phyloP scores from a whole-genome alignment of 1,140 invertebrate genomes.

The Lepidotrigona ventralis region DNA sequence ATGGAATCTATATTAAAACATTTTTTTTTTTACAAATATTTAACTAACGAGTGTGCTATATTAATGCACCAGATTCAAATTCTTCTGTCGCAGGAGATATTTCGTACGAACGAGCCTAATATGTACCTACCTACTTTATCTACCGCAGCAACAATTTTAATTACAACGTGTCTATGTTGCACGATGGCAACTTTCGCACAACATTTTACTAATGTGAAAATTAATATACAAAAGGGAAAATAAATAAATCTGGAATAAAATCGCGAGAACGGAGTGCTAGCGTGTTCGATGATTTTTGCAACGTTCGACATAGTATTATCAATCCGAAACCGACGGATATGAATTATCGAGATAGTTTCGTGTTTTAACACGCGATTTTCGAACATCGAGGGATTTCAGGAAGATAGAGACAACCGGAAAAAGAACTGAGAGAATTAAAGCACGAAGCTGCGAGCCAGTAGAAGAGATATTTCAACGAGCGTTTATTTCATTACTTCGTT shows the following conservation, averaged over 20 bases:
- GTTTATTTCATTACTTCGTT: not conserved
- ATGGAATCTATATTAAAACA: too few relatives aligned
- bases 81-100: not conserved
- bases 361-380: not conserved
- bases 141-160: not conserved
- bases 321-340: too few relatives aligned
- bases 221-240: not conserved
- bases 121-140: not conserved
- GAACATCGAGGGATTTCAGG: not conserved
- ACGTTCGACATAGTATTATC: not conserved
- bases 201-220: not conserved
- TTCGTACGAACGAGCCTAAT: not conserved
- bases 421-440: not conserved
- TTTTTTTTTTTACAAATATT: too few relatives aligned
- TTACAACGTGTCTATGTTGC: not conserved
- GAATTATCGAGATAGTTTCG: not conserved
- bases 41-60: too few relatives aligned
- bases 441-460: not conserved
- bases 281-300: not conserved
- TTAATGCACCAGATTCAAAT: not conserved
- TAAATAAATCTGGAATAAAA: conserved; percentile 1
- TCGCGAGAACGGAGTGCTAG: not conserved
- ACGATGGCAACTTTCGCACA: not conserved
- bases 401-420: not conserved
- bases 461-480: not conserved